Evolutionary conservation across 2,888 invertebrate species (phyloP).

Genomic region (Hydriomena furcata): DNA sequence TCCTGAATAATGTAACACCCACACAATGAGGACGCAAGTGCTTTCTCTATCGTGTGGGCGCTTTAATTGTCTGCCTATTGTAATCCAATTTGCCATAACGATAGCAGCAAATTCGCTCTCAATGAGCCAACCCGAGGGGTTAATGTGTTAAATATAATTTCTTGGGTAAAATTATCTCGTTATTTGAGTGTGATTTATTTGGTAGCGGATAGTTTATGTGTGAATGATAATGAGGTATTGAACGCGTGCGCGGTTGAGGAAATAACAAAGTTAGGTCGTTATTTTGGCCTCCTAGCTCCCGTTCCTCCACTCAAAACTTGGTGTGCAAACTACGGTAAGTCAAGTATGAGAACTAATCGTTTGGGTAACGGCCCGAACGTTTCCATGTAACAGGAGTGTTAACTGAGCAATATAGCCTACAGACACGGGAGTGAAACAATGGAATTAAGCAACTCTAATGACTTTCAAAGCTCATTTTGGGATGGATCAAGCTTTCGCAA

Average conservation of each 20-base stretch:
- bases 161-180: slow-evolving; percentile 15
- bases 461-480: no score
- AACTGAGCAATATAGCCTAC: slow-evolving; percentile 19
- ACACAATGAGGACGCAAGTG: slow-evolving; percentile 40
- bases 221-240: slow-evolving; percentile 17
- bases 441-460: no score
- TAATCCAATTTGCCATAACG: slow-evolving; percentile 49
- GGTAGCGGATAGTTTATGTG: slow-evolving; percentile 8
- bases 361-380: slow-evolving; percentile 42
- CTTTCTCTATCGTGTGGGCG: slow-evolving; percentile 42
- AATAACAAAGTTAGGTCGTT: slow-evolving; percentile 40
- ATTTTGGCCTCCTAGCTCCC: slow-evolving; percentile 11
- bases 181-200: slow-evolving; percentile 3
- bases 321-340: slow-evolving; percentile 9
- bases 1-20: slow-evolving; percentile 35
- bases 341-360: slow-evolving; percentile 43
- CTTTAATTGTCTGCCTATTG: slow-evolving; percentile 46
- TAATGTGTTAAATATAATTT: slow-evolving; percentile 29
- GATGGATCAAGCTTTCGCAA: no score
- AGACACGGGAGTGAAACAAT: background rate
- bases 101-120: slow-evolving; percentile 37
- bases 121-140: slow-evolving; percentile 29
- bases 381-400: slow-evolving; percentile 40
- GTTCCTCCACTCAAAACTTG: slow-evolving; percentile 16
- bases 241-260: slow-evolving; percentile 28